Conservation (phyloP, 2,113 vertebrate genomes). For the Hydropotes inermis region DNA sequence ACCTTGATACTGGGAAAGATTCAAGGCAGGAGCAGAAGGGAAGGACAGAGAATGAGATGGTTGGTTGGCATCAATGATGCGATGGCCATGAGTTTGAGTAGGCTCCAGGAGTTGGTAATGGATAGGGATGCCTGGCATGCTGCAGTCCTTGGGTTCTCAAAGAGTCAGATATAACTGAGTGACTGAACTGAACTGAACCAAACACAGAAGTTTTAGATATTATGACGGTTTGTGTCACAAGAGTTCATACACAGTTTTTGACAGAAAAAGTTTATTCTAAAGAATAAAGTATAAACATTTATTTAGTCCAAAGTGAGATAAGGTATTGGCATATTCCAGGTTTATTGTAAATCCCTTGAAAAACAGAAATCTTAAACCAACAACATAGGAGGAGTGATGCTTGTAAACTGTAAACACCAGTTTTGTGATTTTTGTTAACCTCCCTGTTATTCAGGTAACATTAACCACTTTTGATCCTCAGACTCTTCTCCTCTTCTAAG, state of each 20-base stretch:
- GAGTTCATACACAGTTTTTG: neutral
- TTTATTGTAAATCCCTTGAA: neutral
- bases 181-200: neutral
- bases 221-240: neutral
- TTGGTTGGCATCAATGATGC: neutral
- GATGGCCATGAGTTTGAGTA: neutral
- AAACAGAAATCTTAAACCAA: neutral
- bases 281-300: neutral
- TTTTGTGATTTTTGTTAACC: neutral
- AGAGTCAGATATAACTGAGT: neutral
- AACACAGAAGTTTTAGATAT: neutral
- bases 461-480: neutral
- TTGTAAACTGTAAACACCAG: accelerated
- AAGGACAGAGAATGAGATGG: neutral
- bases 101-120: neutral
- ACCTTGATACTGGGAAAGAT: neutral
- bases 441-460: neutral
- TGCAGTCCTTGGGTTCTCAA: neutral
- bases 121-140: neutral
- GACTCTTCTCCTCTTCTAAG: neutral
- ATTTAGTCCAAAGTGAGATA: neutral
- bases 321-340: neutral
- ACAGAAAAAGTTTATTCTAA: neutral
- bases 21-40: neutral
- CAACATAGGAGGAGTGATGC: accelerated